Evolutionary conservation across 2,113 vertebrate species (phyloP).

Genomic region (Axis porcinus): DNA sequence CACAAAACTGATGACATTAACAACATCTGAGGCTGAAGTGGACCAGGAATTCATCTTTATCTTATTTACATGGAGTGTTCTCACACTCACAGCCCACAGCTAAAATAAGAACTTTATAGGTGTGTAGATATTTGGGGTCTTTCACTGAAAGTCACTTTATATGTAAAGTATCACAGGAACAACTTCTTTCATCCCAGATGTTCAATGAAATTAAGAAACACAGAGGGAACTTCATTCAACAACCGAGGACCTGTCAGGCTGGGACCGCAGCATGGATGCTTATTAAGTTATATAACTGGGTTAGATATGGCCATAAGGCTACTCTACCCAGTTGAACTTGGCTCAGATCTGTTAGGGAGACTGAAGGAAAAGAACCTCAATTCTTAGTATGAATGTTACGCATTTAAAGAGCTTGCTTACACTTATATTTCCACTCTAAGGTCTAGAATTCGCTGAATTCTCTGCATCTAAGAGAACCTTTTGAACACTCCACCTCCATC

Average conservation of each 20-base stretch:
- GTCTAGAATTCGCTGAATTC: constrained; percentile 35
- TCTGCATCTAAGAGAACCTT: not conserved
- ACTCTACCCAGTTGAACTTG: not conserved
- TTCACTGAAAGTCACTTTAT: constrained; percentile 41
- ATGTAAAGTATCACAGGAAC: constrained; percentile 44
- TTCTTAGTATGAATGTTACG: constrained; percentile 40
- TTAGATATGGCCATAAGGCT: constrained; percentile 42
- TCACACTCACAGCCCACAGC: constrained; percentile 29
- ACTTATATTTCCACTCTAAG: constrained; percentile 43
- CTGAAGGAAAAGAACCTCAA: constrained; percentile 20
- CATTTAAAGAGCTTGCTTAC: constrained; percentile 42
- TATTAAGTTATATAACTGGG: constrained; percentile 59
- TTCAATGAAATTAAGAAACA: constrained; percentile 59
- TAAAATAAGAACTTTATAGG: constrained; percentile 59
- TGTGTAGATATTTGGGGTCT: constrained; percentile 37
- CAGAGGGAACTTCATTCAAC: constrained; percentile 48
- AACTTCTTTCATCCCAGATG: constrained; percentile 56
- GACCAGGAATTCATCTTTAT: constrained; percentile 38
- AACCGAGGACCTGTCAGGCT: constrained; percentile 12
- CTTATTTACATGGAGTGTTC: constrained; percentile 58
- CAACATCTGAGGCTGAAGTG: constrained; percentile 51
- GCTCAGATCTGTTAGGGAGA: constrained; percentile 24
- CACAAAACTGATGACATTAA: constrained; percentile 68
- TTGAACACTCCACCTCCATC: not conserved
- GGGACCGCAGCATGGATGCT: not conserved